Base-by-base conservation (phyloP, 2,113 vertebrate species). In the Tauraco erythrolophus region DNA sequence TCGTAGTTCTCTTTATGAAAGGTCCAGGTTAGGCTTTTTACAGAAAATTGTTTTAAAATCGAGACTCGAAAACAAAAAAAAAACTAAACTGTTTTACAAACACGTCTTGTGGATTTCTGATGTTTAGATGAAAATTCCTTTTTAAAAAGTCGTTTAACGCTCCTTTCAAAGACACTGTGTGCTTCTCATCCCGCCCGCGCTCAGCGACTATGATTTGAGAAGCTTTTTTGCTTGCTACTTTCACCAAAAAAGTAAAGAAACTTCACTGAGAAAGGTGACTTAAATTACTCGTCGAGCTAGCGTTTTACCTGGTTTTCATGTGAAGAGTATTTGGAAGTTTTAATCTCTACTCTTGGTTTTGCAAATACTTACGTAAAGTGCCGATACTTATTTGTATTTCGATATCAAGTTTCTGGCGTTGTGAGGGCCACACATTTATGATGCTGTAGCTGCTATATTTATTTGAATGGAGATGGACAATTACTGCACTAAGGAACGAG, bases 401-500 rank as follows among this genome's bases (percentile, higher is more conserved):
- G 64, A 94, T 97, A 96, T 95, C 96, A 78, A 85, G 78, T 97
- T 97, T 74, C 97, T 98, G 98, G 98, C 97, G 92, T 97, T 97
- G 96, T 94, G 97, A 97, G 95, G 95, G 97, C 97, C 97, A 96
- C 94, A 86, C 92, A 81, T 96, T 97, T 92, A 95, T 94, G 95
- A 97, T 97, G 97, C 94, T 97, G 84, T 98, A 98, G 98, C 98
- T 98, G 98, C 98, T 99, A 98, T 98, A 98, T 99, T 99, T 99
- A 98, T 99, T 98, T 98, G 95, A 98, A 96, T 94, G 98, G 98
- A 98, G 97, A 91, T 96, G 98, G 98, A 98, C 97, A 98, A 98
- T 99, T 98, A 98, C 98, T 99, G 98, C 98, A 99, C 98, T 99
- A 98, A 98, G 98, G 97, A 98, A 97, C 94, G 95, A 98, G 98